A percentile compares a stretch with the other conserved stretches of the same genome.
Evolutionary conservation across 2,113 vertebrate genomes (phyloP).

Genomic region (Gymnobelideus leadbeateri): DNA sequence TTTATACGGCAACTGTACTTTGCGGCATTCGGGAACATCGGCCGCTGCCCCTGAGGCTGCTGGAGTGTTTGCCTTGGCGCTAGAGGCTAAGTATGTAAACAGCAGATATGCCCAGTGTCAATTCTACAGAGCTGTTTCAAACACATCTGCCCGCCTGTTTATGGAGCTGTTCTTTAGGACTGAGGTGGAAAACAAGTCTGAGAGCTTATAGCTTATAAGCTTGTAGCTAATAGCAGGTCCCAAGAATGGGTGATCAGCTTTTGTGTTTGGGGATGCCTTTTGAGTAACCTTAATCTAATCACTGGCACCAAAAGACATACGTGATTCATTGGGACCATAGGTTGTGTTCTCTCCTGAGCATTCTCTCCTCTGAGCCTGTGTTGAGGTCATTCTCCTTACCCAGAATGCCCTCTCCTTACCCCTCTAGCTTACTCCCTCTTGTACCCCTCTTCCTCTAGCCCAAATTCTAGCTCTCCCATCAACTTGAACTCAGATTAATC

Average conservation of each 20-base stretch:
- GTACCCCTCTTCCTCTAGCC: background rate
- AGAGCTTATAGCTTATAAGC: background rate
- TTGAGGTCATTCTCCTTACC: background rate
- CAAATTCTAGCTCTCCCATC: background rate
- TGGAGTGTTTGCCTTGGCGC: constrained; percentile 96
- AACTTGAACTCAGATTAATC: background rate
- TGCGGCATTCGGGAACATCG: constrained; percentile 98
- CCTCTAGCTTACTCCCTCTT: background rate
- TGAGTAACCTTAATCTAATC: constrained; percentile 5
- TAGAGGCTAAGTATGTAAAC: constrained; percentile 97
- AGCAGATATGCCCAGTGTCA: background rate
- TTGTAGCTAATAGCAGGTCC: background rate
- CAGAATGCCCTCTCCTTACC: background rate
- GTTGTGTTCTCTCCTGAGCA: background rate
- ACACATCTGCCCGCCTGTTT: background rate
- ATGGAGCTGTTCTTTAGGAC: constrained; percentile 1
- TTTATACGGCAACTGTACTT: constrained; percentile 98
- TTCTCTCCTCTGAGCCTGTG: background rate
- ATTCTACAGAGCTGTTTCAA: constrained; percentile 16
- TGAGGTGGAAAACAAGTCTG: background rate
- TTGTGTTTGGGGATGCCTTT: background rate
- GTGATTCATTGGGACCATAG: background rate
- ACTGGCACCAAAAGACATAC: background rate
- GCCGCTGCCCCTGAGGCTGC: constrained; percentile 98
- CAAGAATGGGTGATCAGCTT: background rate